Evolutionary conservation across 2,888 invertebrate genomes (phyloP).

Genomic region (Microplitis deprimator): DNA sequence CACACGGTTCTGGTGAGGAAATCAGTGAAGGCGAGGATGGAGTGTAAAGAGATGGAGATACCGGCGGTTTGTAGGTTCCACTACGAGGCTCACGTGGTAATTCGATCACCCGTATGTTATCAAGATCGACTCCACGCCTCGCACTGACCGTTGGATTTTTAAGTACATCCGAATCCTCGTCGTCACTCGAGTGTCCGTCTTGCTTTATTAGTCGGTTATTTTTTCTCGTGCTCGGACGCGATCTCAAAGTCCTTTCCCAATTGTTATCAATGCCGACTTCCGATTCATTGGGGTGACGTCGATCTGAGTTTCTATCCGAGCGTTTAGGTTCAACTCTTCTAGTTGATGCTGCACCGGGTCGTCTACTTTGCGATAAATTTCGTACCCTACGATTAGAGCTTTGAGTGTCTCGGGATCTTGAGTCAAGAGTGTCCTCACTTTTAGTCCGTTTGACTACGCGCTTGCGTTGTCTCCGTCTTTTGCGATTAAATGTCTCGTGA

Average conservation of each 20-base stretch:
- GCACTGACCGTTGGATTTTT: constrained; percentile 41
- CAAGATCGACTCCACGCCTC: constrained; percentile 24
- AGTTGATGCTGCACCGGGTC: not conserved
- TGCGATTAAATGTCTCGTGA: constrained; percentile 32
- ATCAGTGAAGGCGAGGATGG: constrained; percentile 22
- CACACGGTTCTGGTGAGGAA: constrained; percentile 28
- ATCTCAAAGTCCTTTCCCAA: constrained; percentile 52
- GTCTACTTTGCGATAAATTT: constrained; percentile 30
- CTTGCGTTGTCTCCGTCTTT: constrained; percentile 26
- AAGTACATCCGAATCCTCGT: constrained; percentile 70
- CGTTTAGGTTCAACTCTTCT: not conserved
- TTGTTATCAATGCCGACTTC: constrained; percentile 43
- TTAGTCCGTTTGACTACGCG: constrained; percentile 47
- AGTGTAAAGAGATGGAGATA: not conserved
- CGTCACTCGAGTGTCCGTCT: constrained; percentile 68
- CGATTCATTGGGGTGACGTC: constrained; percentile 7
- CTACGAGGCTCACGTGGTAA: constrained; percentile 61
- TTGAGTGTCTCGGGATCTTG: constrained; percentile 54
- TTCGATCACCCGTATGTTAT: constrained; percentile 54
- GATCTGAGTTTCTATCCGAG: not conserved
- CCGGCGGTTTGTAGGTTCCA: constrained; percentile 54
- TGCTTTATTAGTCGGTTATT: constrained; percentile 69
- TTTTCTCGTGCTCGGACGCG: constrained; percentile 65
- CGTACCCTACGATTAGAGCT: constrained; percentile 44
- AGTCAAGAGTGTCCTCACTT: constrained; percentile 63